Conservation (phyloP, 2,797 vertebrate genomes). For the Avahi laniger region DNA sequence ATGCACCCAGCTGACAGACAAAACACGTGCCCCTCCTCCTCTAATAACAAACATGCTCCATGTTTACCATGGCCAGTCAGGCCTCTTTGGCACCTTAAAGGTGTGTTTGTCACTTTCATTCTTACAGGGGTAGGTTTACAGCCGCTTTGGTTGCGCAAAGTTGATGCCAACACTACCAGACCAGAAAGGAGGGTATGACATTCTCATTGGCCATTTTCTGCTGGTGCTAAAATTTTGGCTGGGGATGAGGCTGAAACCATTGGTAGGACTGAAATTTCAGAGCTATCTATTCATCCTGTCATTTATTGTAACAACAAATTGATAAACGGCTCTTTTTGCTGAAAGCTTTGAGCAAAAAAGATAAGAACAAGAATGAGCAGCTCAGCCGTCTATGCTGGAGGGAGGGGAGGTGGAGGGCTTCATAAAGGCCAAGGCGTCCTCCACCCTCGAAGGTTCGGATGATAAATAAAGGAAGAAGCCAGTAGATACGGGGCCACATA, state of each 20-base stretch:
- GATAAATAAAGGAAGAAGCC: neutral
- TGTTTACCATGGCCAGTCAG: neutral
- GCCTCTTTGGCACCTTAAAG: neutral
- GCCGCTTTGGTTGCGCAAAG: neutral
- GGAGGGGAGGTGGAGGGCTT: accelerated
- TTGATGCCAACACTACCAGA: neutral
- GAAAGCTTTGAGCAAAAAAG: neutral
- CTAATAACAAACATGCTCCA: neutral
- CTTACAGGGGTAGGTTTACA: neutral
- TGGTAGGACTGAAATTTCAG: neutral
- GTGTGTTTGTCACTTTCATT: neutral
- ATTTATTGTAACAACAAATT: neutral
- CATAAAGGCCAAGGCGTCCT: neutral
- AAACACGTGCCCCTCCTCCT: neutral
- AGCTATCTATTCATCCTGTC: neutral
- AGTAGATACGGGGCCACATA: neutral
- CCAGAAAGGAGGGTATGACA: neutral
- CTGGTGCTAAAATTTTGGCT: neutral
- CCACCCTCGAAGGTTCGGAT: no score
- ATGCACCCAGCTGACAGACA: neutral
- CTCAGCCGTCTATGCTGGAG: neutral
- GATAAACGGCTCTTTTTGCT: neutral
- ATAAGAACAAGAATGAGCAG: neutral
- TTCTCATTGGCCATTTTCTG: neutral
- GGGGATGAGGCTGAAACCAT: neutral